A percentile compares a stretch with the other conserved stretches of the same genome.
These are phyloP conservation scores for Cenopis cana DNA, from an alignment of 2,888 invertebrate genomes.

Conservation along the genomic window DNA sequence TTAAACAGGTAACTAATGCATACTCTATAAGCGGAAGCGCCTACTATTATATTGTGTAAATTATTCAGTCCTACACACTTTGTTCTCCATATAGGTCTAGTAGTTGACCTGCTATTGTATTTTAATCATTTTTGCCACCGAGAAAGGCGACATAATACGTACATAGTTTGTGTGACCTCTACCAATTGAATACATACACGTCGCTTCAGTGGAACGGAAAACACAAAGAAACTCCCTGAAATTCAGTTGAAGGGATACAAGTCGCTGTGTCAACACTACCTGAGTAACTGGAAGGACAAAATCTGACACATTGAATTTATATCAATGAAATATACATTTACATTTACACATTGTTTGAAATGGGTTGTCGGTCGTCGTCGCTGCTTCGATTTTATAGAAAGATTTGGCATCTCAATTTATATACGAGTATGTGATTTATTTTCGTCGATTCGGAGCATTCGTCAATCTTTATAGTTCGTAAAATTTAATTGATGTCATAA, in stretches of 20 bases:
- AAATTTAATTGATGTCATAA: not conserved
- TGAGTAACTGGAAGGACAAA: constrained; percentile 2
- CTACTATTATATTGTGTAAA: constrained; percentile 13
- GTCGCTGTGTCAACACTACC: constrained; percentile 19
- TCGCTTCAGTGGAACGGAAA: not conserved
- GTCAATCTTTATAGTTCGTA: constrained; percentile 1
- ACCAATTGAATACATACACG: not conserved
- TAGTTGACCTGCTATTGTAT: constrained; percentile 34
- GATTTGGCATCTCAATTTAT: no score
- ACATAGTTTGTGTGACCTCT: constrained; percentile 17
- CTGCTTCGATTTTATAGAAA: constrained; percentile 12
- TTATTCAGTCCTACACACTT: constrained; percentile 33
- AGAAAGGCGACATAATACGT: constrained; percentile 24
- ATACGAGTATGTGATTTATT: not conserved
- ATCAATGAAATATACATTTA: not conserved
- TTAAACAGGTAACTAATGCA: not conserved
- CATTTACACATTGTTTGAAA: constrained; percentile 11
- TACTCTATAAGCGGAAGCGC: constrained; percentile 14
- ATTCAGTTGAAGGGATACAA: not conserved
- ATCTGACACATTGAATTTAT: not conserved
- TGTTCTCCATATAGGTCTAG: constrained; percentile 25
- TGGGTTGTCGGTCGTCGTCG: not conserved
- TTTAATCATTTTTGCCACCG: constrained; percentile 34
- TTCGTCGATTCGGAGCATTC: not conserved
- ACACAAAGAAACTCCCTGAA: constrained; percentile 19